phyloP scores from a whole-genome alignment of 2,797 vertebrate genomes.

The Ctenopoma kingsleyae region DNA sequence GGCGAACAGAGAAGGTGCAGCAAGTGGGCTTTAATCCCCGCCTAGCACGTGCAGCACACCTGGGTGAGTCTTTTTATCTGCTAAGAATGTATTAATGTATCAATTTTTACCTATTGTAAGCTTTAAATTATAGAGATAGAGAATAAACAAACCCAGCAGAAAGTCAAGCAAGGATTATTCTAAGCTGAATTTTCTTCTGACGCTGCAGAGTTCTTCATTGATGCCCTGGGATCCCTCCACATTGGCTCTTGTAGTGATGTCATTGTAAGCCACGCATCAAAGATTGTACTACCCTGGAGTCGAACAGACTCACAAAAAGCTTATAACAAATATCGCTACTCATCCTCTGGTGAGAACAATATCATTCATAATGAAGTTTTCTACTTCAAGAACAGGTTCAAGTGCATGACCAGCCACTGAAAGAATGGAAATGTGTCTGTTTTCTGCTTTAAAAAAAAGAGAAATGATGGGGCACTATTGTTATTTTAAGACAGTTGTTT shows the following conservation, averaged over 20 bases:
- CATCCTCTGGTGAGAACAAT: background rate
- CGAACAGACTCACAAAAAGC: conserved; percentile 79
- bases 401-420: conserved; percentile 88
- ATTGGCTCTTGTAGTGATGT: conserved; percentile 92
- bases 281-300: conserved; percentile 87
- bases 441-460: background rate
- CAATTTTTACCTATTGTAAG: background rate
- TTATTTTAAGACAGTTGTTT: too few relatives aligned
- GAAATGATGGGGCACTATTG: too few relatives aligned
- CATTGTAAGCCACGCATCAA: conserved; percentile 88
- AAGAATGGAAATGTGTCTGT: background rate
- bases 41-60: conserved; percentile 84
- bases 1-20: conserved; percentile 87
- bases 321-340: conserved; percentile 89
- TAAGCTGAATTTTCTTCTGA: conserved; percentile 7
- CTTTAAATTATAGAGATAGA: background rate
- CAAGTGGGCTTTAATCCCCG: conserved; percentile 91
- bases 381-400: conserved; percentile 92
- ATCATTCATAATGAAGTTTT: conserved; percentile 76
- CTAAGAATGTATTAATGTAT: background rate
- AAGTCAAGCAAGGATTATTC: background rate
- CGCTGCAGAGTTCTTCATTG: conserved; percentile 91
- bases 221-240: conserved; percentile 89
- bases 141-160: background rate
- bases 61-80: conserved; percentile 83